These are phyloP conservation scores for Drosophila phalerata DNA, from an alignment of 2,888 invertebrate species.

Conservation along the genomic window DNA sequence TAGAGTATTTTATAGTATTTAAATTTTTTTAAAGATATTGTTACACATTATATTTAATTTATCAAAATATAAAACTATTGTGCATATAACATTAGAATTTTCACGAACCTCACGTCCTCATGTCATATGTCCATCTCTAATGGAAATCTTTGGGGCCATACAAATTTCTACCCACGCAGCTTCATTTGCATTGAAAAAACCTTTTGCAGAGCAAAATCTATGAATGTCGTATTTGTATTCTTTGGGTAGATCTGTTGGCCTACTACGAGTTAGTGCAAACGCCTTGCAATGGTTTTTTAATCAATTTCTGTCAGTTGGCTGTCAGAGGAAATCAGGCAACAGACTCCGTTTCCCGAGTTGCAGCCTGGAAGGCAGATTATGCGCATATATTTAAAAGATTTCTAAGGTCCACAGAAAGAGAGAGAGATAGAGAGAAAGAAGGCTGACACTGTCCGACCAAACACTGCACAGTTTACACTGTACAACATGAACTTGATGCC, in stretches of 20 bases:
- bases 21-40: too few relatives aligned
- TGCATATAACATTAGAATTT: neutral
- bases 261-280: conserved; percentile 36
- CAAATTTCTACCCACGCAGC: conserved; percentile 66
- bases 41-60: neutral
- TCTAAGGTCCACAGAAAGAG: conserved; percentile 29
- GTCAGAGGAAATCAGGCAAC: conserved; percentile 67
- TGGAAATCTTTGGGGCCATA: conserved; percentile 35
- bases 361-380: conserved; percentile 62
- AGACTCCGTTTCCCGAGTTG: conserved; percentile 27
- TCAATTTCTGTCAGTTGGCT: conserved; percentile 79
- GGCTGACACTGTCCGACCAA: conserved; percentile 47
- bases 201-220: conserved; percentile 47
- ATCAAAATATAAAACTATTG: neutral
- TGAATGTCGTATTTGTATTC: conserved; percentile 40
- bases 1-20: neutral
- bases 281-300: conserved; percentile 68
- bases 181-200: conserved; percentile 73
- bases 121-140: conserved; percentile 38
- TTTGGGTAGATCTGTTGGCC: conserved; percentile 48
- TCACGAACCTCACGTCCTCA: conserved; percentile 10
- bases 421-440: conserved; percentile 1
- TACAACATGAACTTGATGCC: conserved; percentile 68
- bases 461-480: conserved; percentile 38
- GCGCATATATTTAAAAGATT: conserved; percentile 72